These are phyloP conservation scores for Haliaeetus leucogaster DNA, from an alignment of 2,113 vertebrate species.

Conservation along the genomic window DNA sequence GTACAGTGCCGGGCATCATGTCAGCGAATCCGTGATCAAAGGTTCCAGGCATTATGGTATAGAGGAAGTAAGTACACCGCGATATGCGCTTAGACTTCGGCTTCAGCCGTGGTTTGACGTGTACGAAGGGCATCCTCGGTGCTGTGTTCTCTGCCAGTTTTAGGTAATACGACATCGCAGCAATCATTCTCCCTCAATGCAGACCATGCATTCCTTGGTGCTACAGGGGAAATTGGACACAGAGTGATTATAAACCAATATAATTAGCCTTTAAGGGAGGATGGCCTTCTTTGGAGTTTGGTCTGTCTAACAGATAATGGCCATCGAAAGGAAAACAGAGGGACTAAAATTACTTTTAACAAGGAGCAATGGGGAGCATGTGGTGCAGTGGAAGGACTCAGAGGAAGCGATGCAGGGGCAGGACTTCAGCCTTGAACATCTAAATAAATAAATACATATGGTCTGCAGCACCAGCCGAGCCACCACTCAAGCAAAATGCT, in stretches of 20 bases:
- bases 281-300: not conserved
- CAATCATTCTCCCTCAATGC: not conserved
- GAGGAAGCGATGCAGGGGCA: not conserved
- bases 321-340: not conserved
- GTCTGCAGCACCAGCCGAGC: not conserved
- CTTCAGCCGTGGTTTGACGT: not conserved
- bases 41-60: accelerated
- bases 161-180: accelerated
- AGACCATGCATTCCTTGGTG: accelerated
- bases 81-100: accelerated
- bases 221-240: accelerated
- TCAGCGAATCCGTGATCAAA: accelerated
- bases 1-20: accelerated
- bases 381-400: accelerated
- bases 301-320: not conserved
- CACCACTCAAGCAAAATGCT: not conserved
- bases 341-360: not conserved
- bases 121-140: accelerated
- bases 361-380: accelerated
- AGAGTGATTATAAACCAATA: not conserved
- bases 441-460: accelerated
- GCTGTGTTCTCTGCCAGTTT: not conserved
- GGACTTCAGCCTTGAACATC: not conserved
- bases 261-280: not conserved
- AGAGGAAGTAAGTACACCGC: too few relatives aligned